Evolutionary conservation across 2,797 vertebrate species (phyloP), one percentile per base, ranked within the genome.

Genomic region (Macropodus opercularis): DNA sequence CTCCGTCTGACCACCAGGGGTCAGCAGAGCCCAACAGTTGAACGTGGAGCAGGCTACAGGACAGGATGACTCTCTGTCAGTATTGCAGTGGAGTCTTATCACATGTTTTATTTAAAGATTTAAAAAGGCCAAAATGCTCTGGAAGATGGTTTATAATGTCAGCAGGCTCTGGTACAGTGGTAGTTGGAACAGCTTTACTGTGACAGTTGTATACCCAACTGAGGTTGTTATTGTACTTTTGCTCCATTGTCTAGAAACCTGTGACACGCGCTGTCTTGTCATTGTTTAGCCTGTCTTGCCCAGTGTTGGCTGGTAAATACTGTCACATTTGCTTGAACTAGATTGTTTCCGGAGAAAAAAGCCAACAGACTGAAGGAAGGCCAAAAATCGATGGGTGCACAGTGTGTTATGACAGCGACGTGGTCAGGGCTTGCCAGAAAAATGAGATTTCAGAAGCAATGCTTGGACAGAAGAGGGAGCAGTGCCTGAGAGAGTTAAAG

Each of bases 131-230:
- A 18, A 64, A 56, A 56, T 54, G 14, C 12, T 57, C 21, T 46
- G 32, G 15, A 55, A 58, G 56, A 69, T 57, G 6, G 55, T 31
- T 53, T 42, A 32, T 73, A 35, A 63, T 59, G 61, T 66, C 39
- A 50, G 52, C 73, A 72, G 85, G 77, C 69, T 79, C 53, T 29
- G 70, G 42, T 69, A 78, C n/a, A n/a, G n/a, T n/a, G n/a, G n/a
- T n/a, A n/a, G n/a, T n/a, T n/a, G n/a, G n/a, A n/a, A n/a, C n/a
- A 38, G 31, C n/a, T 55, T 60, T 56, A 2, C n/a, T 53, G 6
- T 32, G 29, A 50, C 32, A 27, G 34, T 15, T 26, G 19, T 17
- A 7, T 61, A 44, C 49, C 23, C 14, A 42, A 1, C 6, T 34
- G 1, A 50, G 46, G 17, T 23, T 59, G 27, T n/a, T n/a, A n/a